phyloP scores from a whole-genome alignment of 2,113 vertebrate species.

The Hippocampus zosterae region DNA sequence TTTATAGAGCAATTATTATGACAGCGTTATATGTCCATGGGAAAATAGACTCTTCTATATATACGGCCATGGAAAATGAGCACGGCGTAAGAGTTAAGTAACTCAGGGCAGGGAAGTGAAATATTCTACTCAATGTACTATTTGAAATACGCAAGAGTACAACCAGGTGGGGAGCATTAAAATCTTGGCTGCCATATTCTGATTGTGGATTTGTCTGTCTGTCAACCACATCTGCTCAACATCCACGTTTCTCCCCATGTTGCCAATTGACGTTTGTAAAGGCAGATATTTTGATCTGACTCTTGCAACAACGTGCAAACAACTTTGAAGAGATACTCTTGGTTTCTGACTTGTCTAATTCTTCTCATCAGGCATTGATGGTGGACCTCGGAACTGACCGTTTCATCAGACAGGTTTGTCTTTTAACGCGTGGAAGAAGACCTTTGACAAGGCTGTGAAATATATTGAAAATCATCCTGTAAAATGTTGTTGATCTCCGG shows the following conservation, averaged over 20 bases:
- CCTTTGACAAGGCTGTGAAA: conserved; percentile 4
- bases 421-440: background rate
- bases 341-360: background rate
- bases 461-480: conserved; percentile 26
- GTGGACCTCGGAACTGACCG: conserved; percentile 94
- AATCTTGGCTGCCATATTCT: background rate
- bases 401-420: conserved; percentile 91
- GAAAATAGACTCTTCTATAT: too few species aligned
- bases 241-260: background rate
- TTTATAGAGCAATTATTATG: too few species aligned
- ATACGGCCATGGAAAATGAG: too few species aligned
- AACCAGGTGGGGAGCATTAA: background rate
- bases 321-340: background rate
- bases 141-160: background rate
- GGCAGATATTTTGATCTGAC: background rate
- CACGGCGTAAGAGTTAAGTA: too few species aligned
- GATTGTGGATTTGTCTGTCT: background rate
- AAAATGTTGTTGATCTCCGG: conserved; percentile 43
- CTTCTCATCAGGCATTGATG: conserved; percentile 84
- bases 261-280: background rate
- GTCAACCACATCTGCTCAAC: background rate
- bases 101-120: conserved; percentile 11
- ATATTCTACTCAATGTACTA: background rate
- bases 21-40: too few species aligned
- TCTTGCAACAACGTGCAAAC: background rate